Evolutionary conservation across 1,140 invertebrate genomes (phyloP).

Genomic region (Phocides pigmalion): DNA sequence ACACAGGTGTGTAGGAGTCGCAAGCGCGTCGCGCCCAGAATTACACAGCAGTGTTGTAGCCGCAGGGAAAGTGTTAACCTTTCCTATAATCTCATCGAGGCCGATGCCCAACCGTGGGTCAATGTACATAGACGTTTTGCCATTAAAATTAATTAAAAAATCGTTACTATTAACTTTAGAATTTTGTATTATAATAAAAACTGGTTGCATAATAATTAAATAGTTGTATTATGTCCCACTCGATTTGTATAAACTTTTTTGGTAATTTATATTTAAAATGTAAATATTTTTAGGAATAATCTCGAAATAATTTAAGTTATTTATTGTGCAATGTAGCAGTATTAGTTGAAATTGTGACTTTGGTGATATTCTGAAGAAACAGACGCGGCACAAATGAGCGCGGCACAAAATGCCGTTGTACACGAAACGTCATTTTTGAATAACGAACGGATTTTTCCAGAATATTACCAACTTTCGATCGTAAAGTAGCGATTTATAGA

Average conservation of each 20-base stretch:
- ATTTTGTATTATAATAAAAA: conserved; percentile 23
- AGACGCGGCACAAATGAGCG: neutral
- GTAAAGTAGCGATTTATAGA: conserved; percentile 63
- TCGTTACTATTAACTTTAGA: conserved; percentile 19
- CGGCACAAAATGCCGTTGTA: neutral
- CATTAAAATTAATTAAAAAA: conserved; percentile 15
- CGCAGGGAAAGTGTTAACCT: too few species aligned
- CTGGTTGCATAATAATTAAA: conserved; percentile 18
- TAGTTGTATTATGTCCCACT: conserved; percentile 46
- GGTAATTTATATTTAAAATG: conserved; percentile 37
- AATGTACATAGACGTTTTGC: conserved; percentile 4
- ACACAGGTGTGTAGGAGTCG: too few species aligned
- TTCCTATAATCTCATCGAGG: neutral
- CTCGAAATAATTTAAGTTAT: conserved; percentile 68
- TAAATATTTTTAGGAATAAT: conserved; percentile 50
- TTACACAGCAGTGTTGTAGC: too few species aligned
- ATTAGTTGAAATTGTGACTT: conserved; percentile 56
- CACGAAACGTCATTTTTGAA: too few species aligned
- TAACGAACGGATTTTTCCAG: conserved; percentile 26
- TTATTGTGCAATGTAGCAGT: conserved; percentile 82
- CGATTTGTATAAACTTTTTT: conserved; percentile 52
- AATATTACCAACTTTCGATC: conserved; percentile 44
- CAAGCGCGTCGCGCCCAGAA: too few species aligned
- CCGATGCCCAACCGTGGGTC: neutral
- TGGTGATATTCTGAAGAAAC: conserved; percentile 37